These are phyloP conservation scores for Asobara japonica DNA, from an alignment of 1,140 invertebrate genomes.

Conservation along the genomic window DNA sequence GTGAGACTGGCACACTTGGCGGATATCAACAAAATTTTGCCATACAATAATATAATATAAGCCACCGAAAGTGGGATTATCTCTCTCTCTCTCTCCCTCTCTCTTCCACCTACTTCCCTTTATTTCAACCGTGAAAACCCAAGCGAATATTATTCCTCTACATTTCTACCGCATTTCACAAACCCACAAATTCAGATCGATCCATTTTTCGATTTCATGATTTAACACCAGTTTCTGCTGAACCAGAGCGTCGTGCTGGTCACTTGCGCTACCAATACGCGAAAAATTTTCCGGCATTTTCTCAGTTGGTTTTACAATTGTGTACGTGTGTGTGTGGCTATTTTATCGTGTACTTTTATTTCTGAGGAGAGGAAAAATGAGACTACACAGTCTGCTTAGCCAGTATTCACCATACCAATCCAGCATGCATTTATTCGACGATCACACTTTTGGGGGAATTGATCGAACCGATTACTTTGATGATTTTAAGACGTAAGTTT, in stretches of 20 bases:
- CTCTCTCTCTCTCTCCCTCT: neutral
- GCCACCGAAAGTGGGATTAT: too few relatives aligned
- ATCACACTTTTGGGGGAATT: neutral
- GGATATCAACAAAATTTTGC: too few relatives aligned
- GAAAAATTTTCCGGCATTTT: neutral
- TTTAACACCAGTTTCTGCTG: neutral
- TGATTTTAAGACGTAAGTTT: slow-evolving; percentile 1
- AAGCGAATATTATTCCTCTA: too few relatives aligned
- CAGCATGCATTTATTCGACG: neutral
- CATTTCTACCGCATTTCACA: too few relatives aligned
- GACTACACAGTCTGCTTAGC: neutral
- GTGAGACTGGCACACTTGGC: too few relatives aligned
- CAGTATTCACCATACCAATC: neutral
- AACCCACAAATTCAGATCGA: neutral
- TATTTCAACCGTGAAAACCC: too few relatives aligned
- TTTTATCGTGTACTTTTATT: neutral
- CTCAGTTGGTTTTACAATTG: neutral
- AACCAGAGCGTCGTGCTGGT: neutral
- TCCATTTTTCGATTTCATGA: neutral
- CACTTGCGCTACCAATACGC: neutral
- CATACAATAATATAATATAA: too few relatives aligned
- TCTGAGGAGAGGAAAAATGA: neutral
- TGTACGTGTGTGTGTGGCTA: neutral
- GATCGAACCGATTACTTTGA: neutral
- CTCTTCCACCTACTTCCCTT: neutral